Conservation (phyloP, 92 coral and sea anemone genomes). For the Actinostola sp. region DNA sequence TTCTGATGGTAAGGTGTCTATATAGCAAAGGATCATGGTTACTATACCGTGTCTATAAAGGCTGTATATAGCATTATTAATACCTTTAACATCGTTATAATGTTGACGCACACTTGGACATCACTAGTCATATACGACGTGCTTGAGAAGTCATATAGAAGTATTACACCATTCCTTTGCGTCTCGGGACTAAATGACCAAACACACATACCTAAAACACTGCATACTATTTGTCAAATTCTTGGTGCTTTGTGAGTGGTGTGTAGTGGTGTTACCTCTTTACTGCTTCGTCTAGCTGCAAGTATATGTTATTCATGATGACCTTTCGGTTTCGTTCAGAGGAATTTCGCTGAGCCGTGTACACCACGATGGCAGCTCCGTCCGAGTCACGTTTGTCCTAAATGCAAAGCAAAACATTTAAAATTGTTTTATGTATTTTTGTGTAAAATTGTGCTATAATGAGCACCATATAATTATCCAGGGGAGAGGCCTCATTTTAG, state of each 20-base stretch:
- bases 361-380: slow-evolving; percentile 11
- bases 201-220: not conserved
- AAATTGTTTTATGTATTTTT: not conserved
- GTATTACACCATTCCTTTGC: not conserved
- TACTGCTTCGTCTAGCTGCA: slow-evolving; percentile 14
- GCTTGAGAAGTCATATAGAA: slow-evolving; percentile 2
- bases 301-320: slow-evolving; percentile 9
- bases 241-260: not conserved
- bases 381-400: slow-evolving; percentile 10
- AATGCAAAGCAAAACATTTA: not conserved
- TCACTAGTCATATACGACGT: slow-evolving; percentile 8
- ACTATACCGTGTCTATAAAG: too few relatives aligned
- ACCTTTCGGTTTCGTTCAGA: not conserved
- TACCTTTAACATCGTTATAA: slow-evolving; percentile 12
- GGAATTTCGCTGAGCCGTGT: not conserved
- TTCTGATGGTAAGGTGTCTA: too few relatives aligned
- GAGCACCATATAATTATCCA: too few relatives aligned
- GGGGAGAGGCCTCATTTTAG: too few relatives aligned
- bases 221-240: not conserved
- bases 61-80: not conserved
- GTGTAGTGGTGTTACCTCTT: slow-evolving; percentile 7
- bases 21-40: too few relatives aligned
- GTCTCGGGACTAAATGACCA: slow-evolving; percentile 1
- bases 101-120: slow-evolving; percentile 7
- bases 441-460: too few relatives aligned